Conservation (phyloP, 1,140 invertebrate genomes). For the Drosophila rufa region DNA sequence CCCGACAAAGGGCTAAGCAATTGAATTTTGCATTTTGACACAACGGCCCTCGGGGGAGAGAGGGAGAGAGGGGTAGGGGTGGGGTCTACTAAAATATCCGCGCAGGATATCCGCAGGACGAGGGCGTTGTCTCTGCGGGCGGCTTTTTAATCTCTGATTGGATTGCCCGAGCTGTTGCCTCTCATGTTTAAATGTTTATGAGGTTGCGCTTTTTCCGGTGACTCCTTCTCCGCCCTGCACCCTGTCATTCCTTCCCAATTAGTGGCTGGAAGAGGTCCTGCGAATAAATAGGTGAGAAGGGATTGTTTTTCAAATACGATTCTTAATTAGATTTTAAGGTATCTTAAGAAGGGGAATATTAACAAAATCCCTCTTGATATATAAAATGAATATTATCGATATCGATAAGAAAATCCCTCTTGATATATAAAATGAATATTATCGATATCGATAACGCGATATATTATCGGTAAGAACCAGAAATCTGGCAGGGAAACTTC, state of each 20-base stretch:
- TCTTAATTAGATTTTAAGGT: not conserved
- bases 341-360: too few species aligned
- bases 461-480: too few species aligned
- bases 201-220: constrained; percentile 66
- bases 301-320: not conserved
- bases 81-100: not conserved
- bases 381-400: too few species aligned
- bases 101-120: constrained; percentile 25
- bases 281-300: not conserved
- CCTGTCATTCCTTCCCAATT: constrained; percentile 14
- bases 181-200: constrained; percentile 67
- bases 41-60: constrained; percentile 13
- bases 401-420: too few species aligned
- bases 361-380: too few species aligned
- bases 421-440: too few species aligned
- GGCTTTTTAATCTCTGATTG: constrained; percentile 84
- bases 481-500: too few species aligned
- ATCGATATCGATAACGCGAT: too few species aligned
- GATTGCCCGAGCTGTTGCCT: constrained; percentile 47
- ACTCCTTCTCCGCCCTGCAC: constrained; percentile 5
- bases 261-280: constrained; percentile 6
- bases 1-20: constrained; percentile 67
- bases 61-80: too few species aligned
- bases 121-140: constrained; percentile 51
- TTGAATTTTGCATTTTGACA: constrained; percentile 84